Evolutionary conservation across 92 coral and sea anemone species (phyloP).

Genomic region (Epizoanthus rinbou): DNA sequence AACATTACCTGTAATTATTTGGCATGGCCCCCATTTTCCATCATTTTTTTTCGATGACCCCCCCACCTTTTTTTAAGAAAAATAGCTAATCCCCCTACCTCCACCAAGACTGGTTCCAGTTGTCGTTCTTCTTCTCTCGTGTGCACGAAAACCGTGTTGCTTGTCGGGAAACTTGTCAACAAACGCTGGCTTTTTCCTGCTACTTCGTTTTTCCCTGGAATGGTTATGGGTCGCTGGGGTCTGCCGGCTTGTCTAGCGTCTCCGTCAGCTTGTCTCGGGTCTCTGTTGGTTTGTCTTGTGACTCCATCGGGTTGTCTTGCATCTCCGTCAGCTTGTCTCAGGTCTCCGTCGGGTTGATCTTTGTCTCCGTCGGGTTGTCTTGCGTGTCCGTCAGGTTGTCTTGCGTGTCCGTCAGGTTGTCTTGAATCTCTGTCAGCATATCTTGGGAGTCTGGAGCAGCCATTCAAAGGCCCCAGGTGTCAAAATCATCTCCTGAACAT

Average conservation of each 20-base stretch:
- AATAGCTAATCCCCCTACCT: too few relatives aligned
- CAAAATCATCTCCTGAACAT: background rate
- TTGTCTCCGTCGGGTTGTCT: too few relatives aligned
- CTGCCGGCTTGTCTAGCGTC: background rate
- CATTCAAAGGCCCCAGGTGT: background rate
- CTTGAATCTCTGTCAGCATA: background rate
- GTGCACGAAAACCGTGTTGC: conserved; percentile 44
- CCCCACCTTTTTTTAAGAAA: too few relatives aligned
- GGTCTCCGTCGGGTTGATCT: background rate
- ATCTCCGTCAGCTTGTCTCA: too few relatives aligned
- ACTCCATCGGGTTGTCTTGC: too few relatives aligned
- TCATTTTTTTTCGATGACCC: too few relatives aligned
- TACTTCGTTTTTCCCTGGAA: background rate
- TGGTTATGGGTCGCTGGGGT: background rate
- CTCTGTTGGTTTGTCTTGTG: too few relatives aligned
- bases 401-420: conserved; percentile 1
- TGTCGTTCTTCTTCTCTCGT: conserved; percentile 33
- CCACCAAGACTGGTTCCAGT: conserved; percentile 33
- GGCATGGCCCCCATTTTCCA: too few relatives aligned
- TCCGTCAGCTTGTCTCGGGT: too few relatives aligned
- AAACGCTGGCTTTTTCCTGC: conserved; percentile 27
- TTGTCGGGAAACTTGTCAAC: conserved; percentile 39
- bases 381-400: background rate
- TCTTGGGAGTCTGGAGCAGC: background rate
- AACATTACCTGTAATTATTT: too few relatives aligned